Conservation (phyloP, 2,888 invertebrate species). For the Lasioglossum calceatum region DNA sequence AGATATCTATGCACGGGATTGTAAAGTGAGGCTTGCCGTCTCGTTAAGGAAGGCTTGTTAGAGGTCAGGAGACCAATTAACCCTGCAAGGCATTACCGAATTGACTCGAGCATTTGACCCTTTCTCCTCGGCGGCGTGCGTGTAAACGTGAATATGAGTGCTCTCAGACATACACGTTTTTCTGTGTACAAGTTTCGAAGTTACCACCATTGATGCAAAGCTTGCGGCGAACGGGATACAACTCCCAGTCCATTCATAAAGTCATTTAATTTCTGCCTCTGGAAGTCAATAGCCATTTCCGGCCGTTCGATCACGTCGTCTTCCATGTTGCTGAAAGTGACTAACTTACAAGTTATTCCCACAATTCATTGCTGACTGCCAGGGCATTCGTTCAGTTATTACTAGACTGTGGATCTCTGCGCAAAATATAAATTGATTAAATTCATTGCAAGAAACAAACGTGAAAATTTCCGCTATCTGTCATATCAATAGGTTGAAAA, state of each 20-base stretch:
- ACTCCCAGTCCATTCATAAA: slow-evolving; percentile 73
- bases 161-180: neutral
- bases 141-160: slow-evolving; percentile 34
- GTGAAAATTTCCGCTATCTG: neutral
- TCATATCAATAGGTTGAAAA: no score
- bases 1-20: slow-evolving; percentile 58
- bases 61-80: slow-evolving; percentile 80
- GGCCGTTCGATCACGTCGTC: slow-evolving; percentile 51
- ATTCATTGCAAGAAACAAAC: neutral
- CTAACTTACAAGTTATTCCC: neutral
- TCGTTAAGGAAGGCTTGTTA: slow-evolving; percentile 66
- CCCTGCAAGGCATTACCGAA: slow-evolving; percentile 79
- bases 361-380: no score
- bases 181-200: slow-evolving; percentile 30
- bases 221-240: slow-evolving; percentile 35
- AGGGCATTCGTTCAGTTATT: neutral
- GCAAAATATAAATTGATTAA: neutral
- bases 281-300: slow-evolving; percentile 79
- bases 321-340: slow-evolving; percentile 8
- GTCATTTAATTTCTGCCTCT: slow-evolving; percentile 75
- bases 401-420: neutral
- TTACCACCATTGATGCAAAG: slow-evolving; percentile 44
- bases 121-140: slow-evolving; percentile 59
- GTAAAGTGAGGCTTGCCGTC: slow-evolving; percentile 69
- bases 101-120: slow-evolving; percentile 81